phyloP scores from a whole-genome alignment of 1,140 invertebrate genomes.

The Leptopilina clavipes region DNA sequence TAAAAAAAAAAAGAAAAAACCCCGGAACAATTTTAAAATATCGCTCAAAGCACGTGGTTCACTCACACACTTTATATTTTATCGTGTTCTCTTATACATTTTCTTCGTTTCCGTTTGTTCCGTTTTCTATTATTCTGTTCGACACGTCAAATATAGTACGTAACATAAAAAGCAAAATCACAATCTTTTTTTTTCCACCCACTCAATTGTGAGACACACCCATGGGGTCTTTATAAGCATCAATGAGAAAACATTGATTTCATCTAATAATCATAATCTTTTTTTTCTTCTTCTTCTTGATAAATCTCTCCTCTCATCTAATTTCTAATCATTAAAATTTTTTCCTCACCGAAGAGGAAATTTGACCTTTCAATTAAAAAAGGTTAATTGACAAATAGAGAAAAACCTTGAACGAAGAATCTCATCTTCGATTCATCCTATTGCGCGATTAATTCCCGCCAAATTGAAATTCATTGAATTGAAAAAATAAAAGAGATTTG shows the following conservation, averaged over 20 bases:
- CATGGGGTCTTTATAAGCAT: background rate
- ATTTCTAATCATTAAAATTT: too few relatives aligned
- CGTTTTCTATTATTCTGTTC: background rate
- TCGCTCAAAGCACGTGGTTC: background rate
- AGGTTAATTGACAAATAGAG: background rate
- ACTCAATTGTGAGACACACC: background rate
- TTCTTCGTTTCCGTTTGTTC: background rate
- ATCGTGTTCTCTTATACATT: background rate
- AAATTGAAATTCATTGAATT: too few relatives aligned
- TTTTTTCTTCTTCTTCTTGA: too few relatives aligned
- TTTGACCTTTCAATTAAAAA: background rate
- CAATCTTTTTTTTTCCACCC: background rate
- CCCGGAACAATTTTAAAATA: background rate
- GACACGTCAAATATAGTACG: too few relatives aligned
- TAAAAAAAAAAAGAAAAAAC: background rate
- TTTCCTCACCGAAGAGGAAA: too few relatives aligned
- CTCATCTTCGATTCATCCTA: too few relatives aligned
- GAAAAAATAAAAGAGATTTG: too few relatives aligned
- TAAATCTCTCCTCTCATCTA: too few relatives aligned
- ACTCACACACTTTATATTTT: background rate
- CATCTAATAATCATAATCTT: too few relatives aligned
- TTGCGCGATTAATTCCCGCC: too few relatives aligned
- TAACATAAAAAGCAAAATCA: background rate
- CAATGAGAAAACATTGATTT: background rate
- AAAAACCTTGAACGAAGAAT: too few relatives aligned